phyloP scores from a whole-genome alignment of 1,140 invertebrate genomes.

The Diorhabda sublineata region DNA sequence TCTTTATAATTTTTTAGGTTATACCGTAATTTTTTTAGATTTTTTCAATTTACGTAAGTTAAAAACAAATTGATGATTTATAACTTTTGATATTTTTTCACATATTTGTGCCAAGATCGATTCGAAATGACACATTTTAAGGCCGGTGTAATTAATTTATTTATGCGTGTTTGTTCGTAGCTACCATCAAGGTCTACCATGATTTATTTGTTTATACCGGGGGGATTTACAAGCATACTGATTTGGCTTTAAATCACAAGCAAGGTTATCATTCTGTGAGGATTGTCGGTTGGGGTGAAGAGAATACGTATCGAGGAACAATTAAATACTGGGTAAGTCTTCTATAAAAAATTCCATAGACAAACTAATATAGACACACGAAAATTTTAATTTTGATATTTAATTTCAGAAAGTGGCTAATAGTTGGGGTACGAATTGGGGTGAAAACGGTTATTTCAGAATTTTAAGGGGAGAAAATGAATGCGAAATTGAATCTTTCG shows the following conservation, averaged over 20 bases:
- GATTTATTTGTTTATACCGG: conserved; percentile 86
- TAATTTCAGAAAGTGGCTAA: conserved; percentile 75
- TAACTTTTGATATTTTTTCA: conserved; percentile 7
- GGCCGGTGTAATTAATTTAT: no score
- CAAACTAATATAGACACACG: conserved; percentile 2
- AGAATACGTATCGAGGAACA: conserved; percentile 51
- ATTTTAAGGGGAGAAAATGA: conserved; percentile 77
- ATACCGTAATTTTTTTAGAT: no score
- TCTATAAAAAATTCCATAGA: background rate
- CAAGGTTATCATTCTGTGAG: conserved; percentile 84
- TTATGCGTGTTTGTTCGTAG: conserved; percentile 51
- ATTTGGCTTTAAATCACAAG: conserved; percentile 52
- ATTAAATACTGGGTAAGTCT: conserved; percentile 83
- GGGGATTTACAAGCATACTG: conserved; percentile 74
- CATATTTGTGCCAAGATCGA: no score
- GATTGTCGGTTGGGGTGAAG: conserved; percentile 87
- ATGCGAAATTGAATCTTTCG: conserved; percentile 81
- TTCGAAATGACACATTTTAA: no score
- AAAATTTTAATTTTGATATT: conserved; percentile 8
- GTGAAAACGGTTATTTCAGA: conserved; percentile 80
- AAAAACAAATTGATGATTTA: background rate
- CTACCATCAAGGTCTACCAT: conserved; percentile 81
- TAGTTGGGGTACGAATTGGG: conserved; percentile 88
- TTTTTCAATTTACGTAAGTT: background rate
- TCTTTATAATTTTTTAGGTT: no score